Evolutionary conservation across 1,140 invertebrate genomes (phyloP), one percentile per base, ranked within the genome.

Genomic region (Tetramorium parvispinum): DNA sequence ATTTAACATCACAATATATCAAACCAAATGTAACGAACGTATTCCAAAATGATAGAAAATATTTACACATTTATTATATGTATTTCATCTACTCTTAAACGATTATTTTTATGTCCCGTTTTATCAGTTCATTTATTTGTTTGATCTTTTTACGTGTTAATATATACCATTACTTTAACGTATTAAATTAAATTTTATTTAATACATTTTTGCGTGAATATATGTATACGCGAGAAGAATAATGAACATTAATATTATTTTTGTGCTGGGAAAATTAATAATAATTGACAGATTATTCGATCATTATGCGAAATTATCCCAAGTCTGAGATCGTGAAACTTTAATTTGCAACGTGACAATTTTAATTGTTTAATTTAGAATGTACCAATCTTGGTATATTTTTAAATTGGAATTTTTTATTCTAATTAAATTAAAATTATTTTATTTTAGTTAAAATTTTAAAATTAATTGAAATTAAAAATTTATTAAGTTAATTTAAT

Each of bases 21-120:
- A 53, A 79, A 66, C 8, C 16, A 32, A 53, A 79, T 27, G 16
- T 63, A 77, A 53, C 51, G 18, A 53, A 77, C 11, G n/a, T 66
- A 66, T 79, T n/a, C 16, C n/a, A 7, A 40, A 21, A 7, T 32
- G n/a, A 40, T 53, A 40, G n/a, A 32, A 10, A 82, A 5, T 55
- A 8, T 71, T 82, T 71, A 82, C 24, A 21, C n/a, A n/a, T 70
- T 53, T 70, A 55, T 71, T 81, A 70, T 27, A 32, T 32, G 32
- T 32, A 40, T 68, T 53, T 21, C 0, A 49, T 49, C 10, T 49
- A 59, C 2, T 65, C 8, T 46, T 7, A 63, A 13, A 78, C 10
- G 3, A 49, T 78, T 65, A 78, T 51, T 78, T 61, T 65, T 24
- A n/a, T 10, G 8, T 77, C 0, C 18, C 6, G 11, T 46, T 78